Evolutionary conservation across 2,797 vertebrate genomes (phyloP).

Genomic region (Nyctibius grandis): DNA sequence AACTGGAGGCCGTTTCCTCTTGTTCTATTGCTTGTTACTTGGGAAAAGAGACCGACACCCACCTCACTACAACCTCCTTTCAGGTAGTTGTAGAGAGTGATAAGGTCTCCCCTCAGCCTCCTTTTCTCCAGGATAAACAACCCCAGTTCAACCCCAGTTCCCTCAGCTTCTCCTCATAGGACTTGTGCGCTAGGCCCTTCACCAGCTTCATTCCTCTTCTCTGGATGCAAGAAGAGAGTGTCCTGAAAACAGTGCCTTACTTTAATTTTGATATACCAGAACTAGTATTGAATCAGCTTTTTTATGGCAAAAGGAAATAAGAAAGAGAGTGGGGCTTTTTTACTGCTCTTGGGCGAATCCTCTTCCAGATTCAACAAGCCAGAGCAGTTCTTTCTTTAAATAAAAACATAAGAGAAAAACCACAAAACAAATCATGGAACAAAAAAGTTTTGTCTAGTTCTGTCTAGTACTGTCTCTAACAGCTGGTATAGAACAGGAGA

Average conservation of each 20-base stretch:
- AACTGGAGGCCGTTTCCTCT: not conserved
- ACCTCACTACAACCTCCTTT: accelerated
- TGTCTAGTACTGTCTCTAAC: not conserved
- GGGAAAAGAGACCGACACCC: not conserved
- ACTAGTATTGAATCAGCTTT: not conserved
- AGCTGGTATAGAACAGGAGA: not conserved
- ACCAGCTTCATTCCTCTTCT: accelerated
- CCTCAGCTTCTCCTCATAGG: accelerated
- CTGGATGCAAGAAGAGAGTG: not conserved
- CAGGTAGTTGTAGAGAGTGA: not conserved
- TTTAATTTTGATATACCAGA: not conserved
- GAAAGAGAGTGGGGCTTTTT: not conserved
- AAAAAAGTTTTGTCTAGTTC: not conserved
- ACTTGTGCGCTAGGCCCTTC: not conserved
- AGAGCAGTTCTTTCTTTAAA: not conserved
- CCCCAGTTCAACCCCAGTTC: not conserved
- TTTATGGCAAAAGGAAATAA: not conserved
- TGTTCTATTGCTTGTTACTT: accelerated
- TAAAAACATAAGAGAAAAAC: not conserved
- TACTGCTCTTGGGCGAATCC: not conserved
- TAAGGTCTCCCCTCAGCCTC: not conserved
- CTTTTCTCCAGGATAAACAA: not conserved
- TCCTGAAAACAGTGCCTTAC: not conserved
- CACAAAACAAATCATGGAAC: not conserved
- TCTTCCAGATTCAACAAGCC: not conserved